phyloP scores from a whole-genome alignment of 2,113 vertebrate species.

The Rhynchomys soricoides region DNA sequence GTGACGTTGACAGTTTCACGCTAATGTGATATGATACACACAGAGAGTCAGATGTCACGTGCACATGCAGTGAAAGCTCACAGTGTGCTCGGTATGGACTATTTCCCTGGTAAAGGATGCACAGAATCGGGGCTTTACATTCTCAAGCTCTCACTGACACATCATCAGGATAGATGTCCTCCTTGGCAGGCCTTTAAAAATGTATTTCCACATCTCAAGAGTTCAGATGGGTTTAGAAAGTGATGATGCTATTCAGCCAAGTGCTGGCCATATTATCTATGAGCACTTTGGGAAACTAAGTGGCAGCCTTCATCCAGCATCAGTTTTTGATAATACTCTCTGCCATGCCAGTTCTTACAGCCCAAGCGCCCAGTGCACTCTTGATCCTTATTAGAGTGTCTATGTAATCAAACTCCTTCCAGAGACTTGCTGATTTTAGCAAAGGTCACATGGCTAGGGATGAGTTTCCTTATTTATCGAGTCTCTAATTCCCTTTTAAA shows the following conservation, averaged over 20 bases:
- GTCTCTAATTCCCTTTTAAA: slow-evolving; percentile 59
- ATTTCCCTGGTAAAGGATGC: background rate
- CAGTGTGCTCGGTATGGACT: background rate
- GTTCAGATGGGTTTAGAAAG: background rate
- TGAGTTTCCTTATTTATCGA: slow-evolving; percentile 51
- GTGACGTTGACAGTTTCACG: background rate
- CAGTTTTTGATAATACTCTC: slow-evolving; percentile 3
- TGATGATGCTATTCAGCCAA: background rate
- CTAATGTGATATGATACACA: background rate
- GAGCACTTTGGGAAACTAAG: background rate
- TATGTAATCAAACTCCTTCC: background rate
- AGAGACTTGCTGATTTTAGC: slow-evolving; percentile 29
- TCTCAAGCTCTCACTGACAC: background rate
- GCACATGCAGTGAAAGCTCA: background rate
- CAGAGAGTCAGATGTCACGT: background rate
- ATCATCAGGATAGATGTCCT: background rate
- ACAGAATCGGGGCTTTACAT: background rate
- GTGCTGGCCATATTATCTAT: background rate
- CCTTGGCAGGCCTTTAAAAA: background rate
- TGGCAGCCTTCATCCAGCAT: background rate
- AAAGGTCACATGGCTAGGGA: slow-evolving; percentile 13
- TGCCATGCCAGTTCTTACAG: background rate
- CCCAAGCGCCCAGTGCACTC: background rate
- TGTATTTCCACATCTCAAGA: background rate
- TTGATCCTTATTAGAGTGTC: background rate